phyloP scores from a whole-genome alignment of 2,797 vertebrate genomes.

The Lacerta agilis region DNA sequence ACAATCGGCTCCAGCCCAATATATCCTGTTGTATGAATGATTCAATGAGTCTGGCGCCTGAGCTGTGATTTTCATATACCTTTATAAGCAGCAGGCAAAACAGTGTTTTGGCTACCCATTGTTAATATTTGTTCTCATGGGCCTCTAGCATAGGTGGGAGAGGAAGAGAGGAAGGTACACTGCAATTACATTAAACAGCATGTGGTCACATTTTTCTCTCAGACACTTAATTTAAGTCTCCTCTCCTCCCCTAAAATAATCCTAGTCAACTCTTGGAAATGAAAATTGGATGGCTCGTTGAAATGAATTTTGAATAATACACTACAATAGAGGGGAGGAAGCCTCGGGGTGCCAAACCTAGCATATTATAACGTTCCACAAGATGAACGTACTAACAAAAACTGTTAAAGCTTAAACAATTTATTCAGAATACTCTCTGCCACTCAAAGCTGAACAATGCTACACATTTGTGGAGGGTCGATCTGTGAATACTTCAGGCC shows the following conservation, averaged over 20 bases:
- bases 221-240: conserved; percentile 23
- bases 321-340: neutral
- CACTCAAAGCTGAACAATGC: conserved; percentile 3
- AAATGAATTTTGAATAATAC: conserved; percentile 37
- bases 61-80: neutral
- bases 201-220: conserved; percentile 10
- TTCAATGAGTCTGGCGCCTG: neutral
- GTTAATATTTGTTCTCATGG: neutral
- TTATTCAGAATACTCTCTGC: conserved; percentile 23
- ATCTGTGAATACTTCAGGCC: neutral
- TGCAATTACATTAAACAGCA: conserved; percentile 36
- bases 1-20: neutral
- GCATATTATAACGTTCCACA: neutral
- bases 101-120: neutral
- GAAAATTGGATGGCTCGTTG: conserved; percentile 18
- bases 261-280: conserved; percentile 8
- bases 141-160: neutral
- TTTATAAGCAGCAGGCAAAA: conserved; percentile 1
- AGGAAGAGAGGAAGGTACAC: neutral
- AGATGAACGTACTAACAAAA: conserved; percentile 20
- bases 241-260: conserved; percentile 7
- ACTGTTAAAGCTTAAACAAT: conserved; percentile 11
- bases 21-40: neutral
- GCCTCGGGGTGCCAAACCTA: conserved; percentile 15
- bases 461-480: neutral